Evolutionary conservation across 1,140 invertebrate species (phyloP), one percentile per base, ranked within the genome.

Genomic region (Ostrea edulis): DNA sequence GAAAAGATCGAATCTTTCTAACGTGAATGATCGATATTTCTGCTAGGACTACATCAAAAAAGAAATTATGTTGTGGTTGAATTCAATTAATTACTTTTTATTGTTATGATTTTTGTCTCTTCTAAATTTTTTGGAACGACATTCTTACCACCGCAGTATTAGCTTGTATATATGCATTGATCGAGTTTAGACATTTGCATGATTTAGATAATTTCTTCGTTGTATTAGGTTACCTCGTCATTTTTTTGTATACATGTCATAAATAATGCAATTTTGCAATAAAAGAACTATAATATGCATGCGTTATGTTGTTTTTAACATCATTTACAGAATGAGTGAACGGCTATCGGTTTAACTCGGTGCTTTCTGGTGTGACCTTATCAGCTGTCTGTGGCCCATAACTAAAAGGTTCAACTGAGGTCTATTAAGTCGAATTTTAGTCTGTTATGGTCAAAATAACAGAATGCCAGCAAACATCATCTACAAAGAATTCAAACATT

Each of bases 131-230:
- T 29, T 25, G 12, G 29, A 25, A 35, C 14, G 68, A 77, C 68
- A 77, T 77, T 77, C 68, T 77, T 77, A 77, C 68, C 68, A 77
- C 68, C 68, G 25, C 68, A 77, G 68, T 77, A 77, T 77, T 77
- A 77, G 68, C 29, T 77, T 77, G 68, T 77, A 77, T 77, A 77
- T 77, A 62, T 62, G 8, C 17, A 62, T 20, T 62, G 55, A 62
- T 62, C n/a, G n/a, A 62, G 14, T 62, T 20, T 20, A 62, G 17
- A 20, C n/a, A n/a, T 17, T 20, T 17, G n/a, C n/a, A 62, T 62
- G n/a, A 77, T 77, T 35, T 77, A 77, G 68, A 77, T 29, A 29
- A 44, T 77, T 25, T 14, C 68, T 77, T 29, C 25, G 29, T 29
- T 77, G 65, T 71, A 17, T 77, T 29, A 71, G 68, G 12, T 77